phyloP scores from a whole-genome alignment of 1,140 invertebrate genomes.

The Drosophila varians region DNA sequence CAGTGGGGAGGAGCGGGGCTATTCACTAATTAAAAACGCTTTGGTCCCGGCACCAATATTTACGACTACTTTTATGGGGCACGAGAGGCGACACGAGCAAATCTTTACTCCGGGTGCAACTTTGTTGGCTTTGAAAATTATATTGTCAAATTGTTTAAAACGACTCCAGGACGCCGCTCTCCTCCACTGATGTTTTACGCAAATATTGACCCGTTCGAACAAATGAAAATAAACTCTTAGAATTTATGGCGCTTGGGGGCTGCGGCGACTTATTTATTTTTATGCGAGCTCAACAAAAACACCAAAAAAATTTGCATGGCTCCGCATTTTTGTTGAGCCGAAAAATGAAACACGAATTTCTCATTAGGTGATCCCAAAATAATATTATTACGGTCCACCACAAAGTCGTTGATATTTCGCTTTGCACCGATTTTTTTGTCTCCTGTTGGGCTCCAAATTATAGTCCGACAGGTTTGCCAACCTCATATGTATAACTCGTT shows the following conservation, averaged over 20 bases:
- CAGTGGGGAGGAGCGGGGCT: not conserved
- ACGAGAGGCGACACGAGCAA: conserved; percentile 23
- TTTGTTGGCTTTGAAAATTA: conserved; percentile 62
- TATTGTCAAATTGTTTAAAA: conserved; percentile 69
- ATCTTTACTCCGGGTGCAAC: conserved; percentile 17
- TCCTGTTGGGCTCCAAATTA: conserved; percentile 49
- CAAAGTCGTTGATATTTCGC: conserved; percentile 27
- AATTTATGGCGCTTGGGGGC: conserved; percentile 69
- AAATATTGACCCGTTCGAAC: conserved; percentile 70
- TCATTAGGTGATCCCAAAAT: conserved; percentile 66
- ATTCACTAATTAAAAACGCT: conserved; percentile 60
- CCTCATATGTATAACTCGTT: conserved; percentile 56
- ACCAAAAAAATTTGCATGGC: conserved; percentile 68
- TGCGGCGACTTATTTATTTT: conserved; percentile 62
- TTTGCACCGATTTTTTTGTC: conserved; percentile 67
- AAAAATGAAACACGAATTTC: conserved; percentile 67
- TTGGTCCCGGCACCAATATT: conserved; percentile 37
- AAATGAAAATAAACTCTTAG: conserved; percentile 72
- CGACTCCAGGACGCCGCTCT: conserved; percentile 23
- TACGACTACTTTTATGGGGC: conserved; percentile 44
- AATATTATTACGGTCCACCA: conserved; percentile 39
- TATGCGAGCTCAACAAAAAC: conserved; percentile 45
- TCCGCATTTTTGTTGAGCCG: conserved; percentile 65
- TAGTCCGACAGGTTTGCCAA: conserved; percentile 61
- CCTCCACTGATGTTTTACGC: conserved; percentile 43